These are phyloP conservation scores for Galerucella nymphaeae DNA, from an alignment of 2,888 invertebrate species.

Conservation along the genomic window DNA sequence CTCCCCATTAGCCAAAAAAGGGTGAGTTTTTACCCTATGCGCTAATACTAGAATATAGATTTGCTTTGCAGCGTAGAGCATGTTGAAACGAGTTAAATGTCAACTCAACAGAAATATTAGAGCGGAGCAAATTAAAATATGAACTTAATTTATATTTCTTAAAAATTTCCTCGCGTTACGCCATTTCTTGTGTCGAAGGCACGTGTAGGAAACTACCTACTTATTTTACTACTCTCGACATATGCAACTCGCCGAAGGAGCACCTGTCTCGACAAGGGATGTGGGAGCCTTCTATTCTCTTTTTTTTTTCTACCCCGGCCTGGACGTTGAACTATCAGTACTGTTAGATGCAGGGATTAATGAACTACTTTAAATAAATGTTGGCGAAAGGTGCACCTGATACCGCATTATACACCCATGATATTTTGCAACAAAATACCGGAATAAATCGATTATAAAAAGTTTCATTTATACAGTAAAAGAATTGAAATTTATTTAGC, in stretches of 20 bases:
- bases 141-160: background rate
- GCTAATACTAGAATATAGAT: conserved; percentile 10
- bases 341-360: conserved; percentile 52
- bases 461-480: background rate
- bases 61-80: background rate
- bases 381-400: conserved; percentile 36
- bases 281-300: conserved; percentile 47
- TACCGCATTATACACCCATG: conserved; percentile 15
- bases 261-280: conserved; percentile 51
- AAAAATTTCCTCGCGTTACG: background rate
- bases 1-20: conserved; percentile 33
- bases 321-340: conserved; percentile 55
- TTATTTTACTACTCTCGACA: conserved; percentile 27
- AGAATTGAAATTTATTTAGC: background rate
- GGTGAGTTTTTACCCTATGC: conserved; percentile 35
- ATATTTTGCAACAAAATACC: conserved; percentile 10
- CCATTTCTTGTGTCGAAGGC: conserved; percentile 18
- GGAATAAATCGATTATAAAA: background rate
- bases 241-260: conserved; percentile 37
- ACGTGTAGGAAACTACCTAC: conserved; percentile 32
- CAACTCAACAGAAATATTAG: background rate
- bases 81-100: background rate
- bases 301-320: conserved; percentile 46
- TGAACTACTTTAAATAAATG: conserved; percentile 43
- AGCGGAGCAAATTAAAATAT: too few relatives aligned